Percentiles rank a stretch among this genome's conserved stretches.
phyloP scores from a whole-genome alignment of 2,113 vertebrate species.

The Prietella phreatophila region DNA sequence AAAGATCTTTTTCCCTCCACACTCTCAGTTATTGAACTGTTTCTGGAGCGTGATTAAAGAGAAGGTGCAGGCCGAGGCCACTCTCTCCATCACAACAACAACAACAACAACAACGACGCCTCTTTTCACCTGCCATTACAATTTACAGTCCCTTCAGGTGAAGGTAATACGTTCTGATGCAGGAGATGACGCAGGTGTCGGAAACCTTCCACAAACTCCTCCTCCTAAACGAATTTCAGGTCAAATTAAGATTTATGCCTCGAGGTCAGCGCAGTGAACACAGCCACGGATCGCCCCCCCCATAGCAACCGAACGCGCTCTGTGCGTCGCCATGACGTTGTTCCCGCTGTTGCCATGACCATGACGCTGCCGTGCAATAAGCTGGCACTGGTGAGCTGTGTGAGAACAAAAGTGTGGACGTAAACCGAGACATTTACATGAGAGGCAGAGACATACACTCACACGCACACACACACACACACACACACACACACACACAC shows the following conservation, averaged over 20 bases:
- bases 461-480: not conserved
- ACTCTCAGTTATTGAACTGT: constrained; percentile 57
- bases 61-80: not conserved
- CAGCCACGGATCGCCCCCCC: constrained; percentile 8
- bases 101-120: not conserved
- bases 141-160: constrained; percentile 20
- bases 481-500: not conserved
- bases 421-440: constrained; percentile 48
- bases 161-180: constrained; percentile 24
- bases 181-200: not conserved
- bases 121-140: not conserved
- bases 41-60: constrained; percentile 38
- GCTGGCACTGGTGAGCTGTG: constrained; percentile 51
- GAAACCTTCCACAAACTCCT: not conserved
- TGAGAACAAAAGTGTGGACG: constrained; percentile 55
- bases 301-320: constrained; percentile 65
- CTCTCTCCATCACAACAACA: constrained; percentile 12
- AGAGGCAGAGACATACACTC: constrained; percentile 13
- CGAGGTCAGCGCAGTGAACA: constrained; percentile 30
- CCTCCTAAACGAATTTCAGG: not conserved
- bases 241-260: not conserved
- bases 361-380: constrained; percentile 62
- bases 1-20: not conserved
- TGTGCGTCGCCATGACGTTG: constrained; percentile 69
- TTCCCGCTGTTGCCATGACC: constrained; percentile 67